A percentile compares a stretch with the other conserved stretches of the same genome.
Conservation (phyloP, 2,797 vertebrate species). For the Manis pentadactyla region DNA sequence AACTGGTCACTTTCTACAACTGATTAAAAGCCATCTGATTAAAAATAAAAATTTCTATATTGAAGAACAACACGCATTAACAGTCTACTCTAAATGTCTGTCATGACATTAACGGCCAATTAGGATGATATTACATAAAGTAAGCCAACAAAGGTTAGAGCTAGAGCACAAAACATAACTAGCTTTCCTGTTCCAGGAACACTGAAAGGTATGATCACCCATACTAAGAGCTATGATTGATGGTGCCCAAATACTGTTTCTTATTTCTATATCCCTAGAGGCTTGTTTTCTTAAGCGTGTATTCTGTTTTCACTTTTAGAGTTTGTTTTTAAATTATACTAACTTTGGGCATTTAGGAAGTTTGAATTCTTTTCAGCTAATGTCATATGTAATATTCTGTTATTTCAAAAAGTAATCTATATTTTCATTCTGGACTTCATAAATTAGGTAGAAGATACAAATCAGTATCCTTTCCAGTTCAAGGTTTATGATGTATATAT, state of each 20-base stretch:
- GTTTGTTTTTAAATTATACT: conserved; percentile 42
- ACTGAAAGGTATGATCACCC: background rate
- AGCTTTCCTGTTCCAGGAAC: background rate
- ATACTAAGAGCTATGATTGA: background rate
- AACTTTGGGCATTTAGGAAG: conserved; percentile 16
- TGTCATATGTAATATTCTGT: background rate
- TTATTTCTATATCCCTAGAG: background rate
- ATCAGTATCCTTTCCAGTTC: background rate
- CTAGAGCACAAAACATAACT: background rate
- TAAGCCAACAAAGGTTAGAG: background rate
- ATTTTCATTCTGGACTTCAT: background rate
- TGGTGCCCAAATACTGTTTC: background rate
- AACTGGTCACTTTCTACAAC: background rate
- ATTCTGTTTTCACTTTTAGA: background rate
- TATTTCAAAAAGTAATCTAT: conserved; percentile 37
- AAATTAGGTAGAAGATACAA: background rate
- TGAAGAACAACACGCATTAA: background rate
- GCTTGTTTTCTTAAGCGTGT: conserved; percentile 10
- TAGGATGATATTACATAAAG: background rate
- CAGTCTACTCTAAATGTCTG: background rate
- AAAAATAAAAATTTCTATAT: conserved; percentile 41
- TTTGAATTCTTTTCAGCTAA: conserved; percentile 19
- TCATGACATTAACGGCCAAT: background rate
- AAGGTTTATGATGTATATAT: background rate
- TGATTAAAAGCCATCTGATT: conserved; percentile 12